phyloP scores from a whole-genome alignment of 2,797 vertebrate species.

The Aphelocoma californica region DNA sequence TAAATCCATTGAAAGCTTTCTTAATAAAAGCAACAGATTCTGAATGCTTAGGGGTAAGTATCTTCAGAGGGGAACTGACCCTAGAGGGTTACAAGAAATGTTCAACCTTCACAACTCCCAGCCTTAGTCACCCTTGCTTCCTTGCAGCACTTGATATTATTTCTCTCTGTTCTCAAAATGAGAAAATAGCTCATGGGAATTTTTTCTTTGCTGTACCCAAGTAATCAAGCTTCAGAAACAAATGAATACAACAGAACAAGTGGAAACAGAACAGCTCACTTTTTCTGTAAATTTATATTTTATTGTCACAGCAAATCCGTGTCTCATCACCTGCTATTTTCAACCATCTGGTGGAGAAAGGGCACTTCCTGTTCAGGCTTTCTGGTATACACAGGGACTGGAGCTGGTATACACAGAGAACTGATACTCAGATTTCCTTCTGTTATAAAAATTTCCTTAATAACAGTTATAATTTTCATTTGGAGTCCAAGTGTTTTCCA shows the following conservation, averaged over 20 bases:
- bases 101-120: neutral
- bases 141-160: neutral
- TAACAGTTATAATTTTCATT: neutral
- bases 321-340: neutral
- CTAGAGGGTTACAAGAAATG: neutral
- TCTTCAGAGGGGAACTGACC: neutral
- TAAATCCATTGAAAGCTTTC: neutral
- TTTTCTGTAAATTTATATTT: neutral
- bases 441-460: neutral
- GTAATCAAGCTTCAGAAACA: conserved; percentile 13
- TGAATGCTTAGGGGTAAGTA: neutral
- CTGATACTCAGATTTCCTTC: neutral
- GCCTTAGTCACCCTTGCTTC: neutral
- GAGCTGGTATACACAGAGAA: too few species aligned
- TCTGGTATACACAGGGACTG: neutral
- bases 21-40: neutral
- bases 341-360: neutral
- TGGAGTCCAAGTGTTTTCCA: neutral
- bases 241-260: neutral
- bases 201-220: neutral
- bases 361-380: neutral
- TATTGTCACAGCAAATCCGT: neutral
- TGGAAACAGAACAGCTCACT: neutral
- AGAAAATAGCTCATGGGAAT: conserved; percentile 28
- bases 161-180: conserved; percentile 10